Percentiles rank a stretch among this genome's conserved stretches.
Conservation (phyloP, 2,888 invertebrate species). For the Pyralis farinalis region DNA sequence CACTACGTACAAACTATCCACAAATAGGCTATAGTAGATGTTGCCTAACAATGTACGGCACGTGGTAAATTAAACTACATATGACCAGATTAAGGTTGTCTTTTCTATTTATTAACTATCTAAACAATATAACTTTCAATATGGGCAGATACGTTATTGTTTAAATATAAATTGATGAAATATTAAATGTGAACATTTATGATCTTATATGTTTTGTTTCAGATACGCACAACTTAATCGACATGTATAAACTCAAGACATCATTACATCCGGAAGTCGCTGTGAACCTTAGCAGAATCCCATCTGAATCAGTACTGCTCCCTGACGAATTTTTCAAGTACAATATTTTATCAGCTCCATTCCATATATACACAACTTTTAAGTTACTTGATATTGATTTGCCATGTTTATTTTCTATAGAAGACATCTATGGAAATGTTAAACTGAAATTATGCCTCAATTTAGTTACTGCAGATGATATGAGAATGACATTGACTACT, state of each 20-base stretch:
- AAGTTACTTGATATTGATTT: constrained; percentile 27
- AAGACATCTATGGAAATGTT: constrained; percentile 17
- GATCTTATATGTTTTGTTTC: constrained; percentile 29
- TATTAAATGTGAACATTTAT: neutral
- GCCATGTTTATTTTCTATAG: constrained; percentile 48
- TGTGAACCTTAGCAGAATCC: constrained; percentile 17
- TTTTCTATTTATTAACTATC: too few relatives aligned
- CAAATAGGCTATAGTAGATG: too few relatives aligned
- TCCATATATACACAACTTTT: constrained; percentile 41
- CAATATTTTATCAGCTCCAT: constrained; percentile 31
- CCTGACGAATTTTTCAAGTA: constrained; percentile 18
- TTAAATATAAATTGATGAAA: too few relatives aligned
- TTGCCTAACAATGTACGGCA: too few relatives aligned
- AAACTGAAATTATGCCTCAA: constrained; percentile 37
- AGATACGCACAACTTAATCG: constrained; percentile 34
- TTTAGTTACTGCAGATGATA: constrained; percentile 7
- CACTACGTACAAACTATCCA: too few relatives aligned
- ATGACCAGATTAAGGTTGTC: too few relatives aligned
- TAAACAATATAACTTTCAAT: too few relatives aligned
- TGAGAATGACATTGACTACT: constrained; percentile 20
- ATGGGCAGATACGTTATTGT: too few relatives aligned
- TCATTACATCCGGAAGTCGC: neutral
- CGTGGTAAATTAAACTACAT: too few relatives aligned
- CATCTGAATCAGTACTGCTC: constrained; percentile 15
- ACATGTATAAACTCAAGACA: constrained; percentile 5